Evolutionary conservation across 1,140 invertebrate genomes (phyloP).

Genomic region (Branchinecta lindahli): DNA sequence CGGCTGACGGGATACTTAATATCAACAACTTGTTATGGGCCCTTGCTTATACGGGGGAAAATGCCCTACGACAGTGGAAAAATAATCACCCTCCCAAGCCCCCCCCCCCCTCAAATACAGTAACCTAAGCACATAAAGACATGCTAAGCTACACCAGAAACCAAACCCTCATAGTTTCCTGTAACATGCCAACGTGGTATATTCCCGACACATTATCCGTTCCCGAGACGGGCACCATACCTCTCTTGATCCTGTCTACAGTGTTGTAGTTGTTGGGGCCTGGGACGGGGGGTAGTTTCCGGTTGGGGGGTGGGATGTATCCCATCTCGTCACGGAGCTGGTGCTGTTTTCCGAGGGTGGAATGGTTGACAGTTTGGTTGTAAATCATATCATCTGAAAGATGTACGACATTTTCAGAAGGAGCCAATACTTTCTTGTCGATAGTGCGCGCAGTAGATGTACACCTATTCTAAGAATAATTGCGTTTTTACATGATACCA

Average conservation of each 20-base stretch:
- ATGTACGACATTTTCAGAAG: constrained; percentile 5
- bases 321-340: constrained; percentile 72
- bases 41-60: no score
- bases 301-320: constrained; percentile 78
- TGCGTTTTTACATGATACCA: no score
- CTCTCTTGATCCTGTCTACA: constrained; percentile 78
- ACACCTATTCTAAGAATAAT: not conserved
- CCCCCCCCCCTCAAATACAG: no score
- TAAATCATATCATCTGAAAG: constrained; percentile 69
- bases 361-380: constrained; percentile 51
- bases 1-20: no score
- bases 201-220: constrained; percentile 3
- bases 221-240: constrained; percentile 36
- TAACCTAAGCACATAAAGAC: no score
- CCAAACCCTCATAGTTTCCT: no score
- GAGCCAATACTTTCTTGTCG: not conserved
- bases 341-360: constrained; percentile 61
- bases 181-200: not conserved
- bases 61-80: no score
- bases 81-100: no score
- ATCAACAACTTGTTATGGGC: no score
- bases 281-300: constrained; percentile 74
- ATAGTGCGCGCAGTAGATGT: not conserved
- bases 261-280: constrained; percentile 67
- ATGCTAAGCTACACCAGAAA: no score